phyloP scores from a whole-genome alignment of 1,140 invertebrate species.

The Goniozus legneri region DNA sequence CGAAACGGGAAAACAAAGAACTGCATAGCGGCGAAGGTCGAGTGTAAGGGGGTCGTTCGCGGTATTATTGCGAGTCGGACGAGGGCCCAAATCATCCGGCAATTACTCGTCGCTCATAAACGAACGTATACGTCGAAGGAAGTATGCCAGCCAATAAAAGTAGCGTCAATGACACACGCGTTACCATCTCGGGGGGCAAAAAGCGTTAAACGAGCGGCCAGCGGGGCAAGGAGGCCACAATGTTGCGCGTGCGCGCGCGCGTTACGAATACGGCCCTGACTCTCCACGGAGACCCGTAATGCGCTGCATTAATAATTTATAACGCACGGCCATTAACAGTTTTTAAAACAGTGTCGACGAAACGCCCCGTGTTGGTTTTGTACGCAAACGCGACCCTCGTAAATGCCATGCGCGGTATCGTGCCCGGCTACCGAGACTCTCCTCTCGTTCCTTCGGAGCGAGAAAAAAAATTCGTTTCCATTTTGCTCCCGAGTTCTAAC shows the following conservation, averaged over 20 bases:
- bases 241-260: not conserved
- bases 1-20: no score
- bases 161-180: constrained; percentile 30
- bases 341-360: constrained; percentile 5
- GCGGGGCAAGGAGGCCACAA: not conserved
- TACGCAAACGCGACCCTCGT: no score
- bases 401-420: no score
- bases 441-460: no score
- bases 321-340: constrained; percentile 29
- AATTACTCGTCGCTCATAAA: constrained; percentile 41
- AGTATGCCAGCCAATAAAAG: constrained; percentile 31
- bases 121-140: constrained; percentile 29
- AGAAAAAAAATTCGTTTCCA: no score
- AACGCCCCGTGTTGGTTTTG: not conserved
- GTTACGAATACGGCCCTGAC: not conserved
- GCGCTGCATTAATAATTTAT: constrained; percentile 36
- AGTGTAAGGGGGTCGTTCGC: no score
- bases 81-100: constrained; percentile 29
- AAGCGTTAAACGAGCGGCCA: constrained; percentile 21
- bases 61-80: no score
- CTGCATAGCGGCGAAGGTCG: no score
- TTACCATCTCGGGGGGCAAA: constrained; percentile 16
- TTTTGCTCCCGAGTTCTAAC: no score
- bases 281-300: constrained; percentile 25
- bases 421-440: no score